Percentiles rank a stretch among this genome's conserved stretches.
Evolutionary conservation across 2,113 vertebrate species (phyloP).

Genomic region (Ammodytes dubius): DNA sequence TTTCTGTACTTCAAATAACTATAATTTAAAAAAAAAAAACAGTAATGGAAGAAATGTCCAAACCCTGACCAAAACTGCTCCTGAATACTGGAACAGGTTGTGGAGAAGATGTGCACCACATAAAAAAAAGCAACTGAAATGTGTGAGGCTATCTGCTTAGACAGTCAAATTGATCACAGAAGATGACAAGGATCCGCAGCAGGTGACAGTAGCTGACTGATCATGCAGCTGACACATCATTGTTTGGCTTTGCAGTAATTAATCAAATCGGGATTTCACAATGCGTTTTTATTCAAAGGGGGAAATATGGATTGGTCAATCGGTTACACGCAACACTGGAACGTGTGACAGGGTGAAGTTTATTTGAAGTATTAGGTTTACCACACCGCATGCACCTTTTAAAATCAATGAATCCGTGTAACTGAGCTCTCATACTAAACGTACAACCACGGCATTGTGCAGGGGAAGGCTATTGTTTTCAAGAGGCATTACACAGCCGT

Average conservation of each 20-base stretch:
- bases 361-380: neutral
- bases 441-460: neutral
- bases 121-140: conserved; percentile 5
- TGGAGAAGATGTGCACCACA: neutral
- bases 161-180: neutral
- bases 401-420: neutral
- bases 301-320: neutral
- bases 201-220: neutral
- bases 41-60: too few species aligned
- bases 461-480: neutral
- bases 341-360: neutral
- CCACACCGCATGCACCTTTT: neutral
- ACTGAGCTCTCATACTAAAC: neutral
- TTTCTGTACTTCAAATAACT: neutral
- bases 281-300: neutral
- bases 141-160: neutral
- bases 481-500: neutral
- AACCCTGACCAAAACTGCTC: neutral
- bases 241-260: neutral
- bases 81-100: neutral
- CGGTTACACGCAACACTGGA: neutral
- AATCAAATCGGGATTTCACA: conserved; percentile 4
- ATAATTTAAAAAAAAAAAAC: neutral
- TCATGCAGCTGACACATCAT: neutral
- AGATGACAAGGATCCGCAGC: conserved; percentile 15